A percentile compares a stretch with the other conserved stretches of the same genome.
Conservation (phyloP, 2,888 invertebrate genomes). For the Desoria tigrina region DNA sequence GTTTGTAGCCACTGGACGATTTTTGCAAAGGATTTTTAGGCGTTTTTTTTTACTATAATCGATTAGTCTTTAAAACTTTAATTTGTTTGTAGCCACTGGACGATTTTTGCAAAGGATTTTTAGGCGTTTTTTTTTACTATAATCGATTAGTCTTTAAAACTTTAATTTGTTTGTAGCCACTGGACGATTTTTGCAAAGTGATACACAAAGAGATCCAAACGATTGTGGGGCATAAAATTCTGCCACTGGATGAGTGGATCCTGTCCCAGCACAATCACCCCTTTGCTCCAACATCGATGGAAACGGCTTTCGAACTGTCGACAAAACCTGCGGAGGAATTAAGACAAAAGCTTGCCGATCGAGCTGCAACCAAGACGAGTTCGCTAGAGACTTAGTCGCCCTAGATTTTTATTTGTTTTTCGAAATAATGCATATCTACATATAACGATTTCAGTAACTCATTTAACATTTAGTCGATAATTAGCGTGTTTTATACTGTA, state of each 20-base stretch:
- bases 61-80: too few relatives aligned
- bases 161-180: too few relatives aligned
- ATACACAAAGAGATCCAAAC: constrained; percentile 38
- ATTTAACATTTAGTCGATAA: too few relatives aligned
- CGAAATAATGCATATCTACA: too few relatives aligned
- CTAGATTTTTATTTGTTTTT: too few relatives aligned
- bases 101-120: constrained; percentile 32
- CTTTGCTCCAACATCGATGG: constrained; percentile 24
- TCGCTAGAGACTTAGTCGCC: too few relatives aligned
- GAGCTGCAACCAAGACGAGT: constrained; percentile 5
- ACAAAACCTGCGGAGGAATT: constrained; percentile 6
- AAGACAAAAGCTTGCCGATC: constrained; percentile 3
- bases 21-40: not conserved
- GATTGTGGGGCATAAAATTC: constrained; percentile 39
- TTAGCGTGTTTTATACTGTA: too few relatives aligned
- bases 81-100: too few relatives aligned
- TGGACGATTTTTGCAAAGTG: constrained; percentile 46
- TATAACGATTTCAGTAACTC: too few relatives aligned
- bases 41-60: not conserved
- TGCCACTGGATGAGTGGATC: constrained; percentile 38
- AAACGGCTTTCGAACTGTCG: constrained; percentile 27
- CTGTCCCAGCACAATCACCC: constrained; percentile 34
- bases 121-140: not conserved
- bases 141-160: too few relatives aligned
- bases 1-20: too few relatives aligned